Evolutionary conservation across 2,113 vertebrate species (phyloP).

Genomic region (Apteryx owenii): DNA sequence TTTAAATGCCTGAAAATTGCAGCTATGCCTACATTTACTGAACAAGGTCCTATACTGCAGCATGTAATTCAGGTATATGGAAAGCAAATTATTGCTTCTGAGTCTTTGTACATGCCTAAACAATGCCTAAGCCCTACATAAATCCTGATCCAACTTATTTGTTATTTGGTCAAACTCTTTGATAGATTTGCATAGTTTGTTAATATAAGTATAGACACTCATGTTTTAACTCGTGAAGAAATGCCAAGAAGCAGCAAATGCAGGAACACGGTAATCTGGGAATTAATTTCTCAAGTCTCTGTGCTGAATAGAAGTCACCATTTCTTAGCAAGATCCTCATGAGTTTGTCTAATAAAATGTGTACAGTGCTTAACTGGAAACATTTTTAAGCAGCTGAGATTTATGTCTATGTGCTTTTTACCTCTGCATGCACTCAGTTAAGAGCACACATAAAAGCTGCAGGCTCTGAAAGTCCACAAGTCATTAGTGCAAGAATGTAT

Average conservation of each 20-base stretch:
- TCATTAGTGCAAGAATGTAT: not conserved
- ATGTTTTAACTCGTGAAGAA: not conserved
- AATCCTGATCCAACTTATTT: not conserved
- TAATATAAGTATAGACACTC: not conserved
- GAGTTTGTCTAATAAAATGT: not conserved
- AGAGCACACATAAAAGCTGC: conserved; percentile 18
- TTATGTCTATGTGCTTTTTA: not conserved
- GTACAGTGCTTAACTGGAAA: not conserved
- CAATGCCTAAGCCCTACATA: not conserved
- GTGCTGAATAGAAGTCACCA: not conserved
- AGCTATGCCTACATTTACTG: not conserved
- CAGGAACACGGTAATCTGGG: not conserved
- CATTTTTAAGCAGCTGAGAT: not conserved
- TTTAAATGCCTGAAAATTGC: conserved; percentile 8
- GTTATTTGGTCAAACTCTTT: not conserved
- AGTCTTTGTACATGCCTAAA: not conserved
- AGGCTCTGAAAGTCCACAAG: not conserved
- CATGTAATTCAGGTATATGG: not conserved
- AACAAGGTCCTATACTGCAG: not conserved
- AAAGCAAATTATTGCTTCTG: not conserved
- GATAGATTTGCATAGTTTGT: not conserved
- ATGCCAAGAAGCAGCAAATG: not conserved
- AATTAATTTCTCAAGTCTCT: conserved; percentile 15
- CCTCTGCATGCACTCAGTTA: not conserved
- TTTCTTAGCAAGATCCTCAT: conserved; percentile 23